phyloP scores from a whole-genome alignment of 2,113 vertebrate species.

The Oxyruncus cristatus region DNA sequence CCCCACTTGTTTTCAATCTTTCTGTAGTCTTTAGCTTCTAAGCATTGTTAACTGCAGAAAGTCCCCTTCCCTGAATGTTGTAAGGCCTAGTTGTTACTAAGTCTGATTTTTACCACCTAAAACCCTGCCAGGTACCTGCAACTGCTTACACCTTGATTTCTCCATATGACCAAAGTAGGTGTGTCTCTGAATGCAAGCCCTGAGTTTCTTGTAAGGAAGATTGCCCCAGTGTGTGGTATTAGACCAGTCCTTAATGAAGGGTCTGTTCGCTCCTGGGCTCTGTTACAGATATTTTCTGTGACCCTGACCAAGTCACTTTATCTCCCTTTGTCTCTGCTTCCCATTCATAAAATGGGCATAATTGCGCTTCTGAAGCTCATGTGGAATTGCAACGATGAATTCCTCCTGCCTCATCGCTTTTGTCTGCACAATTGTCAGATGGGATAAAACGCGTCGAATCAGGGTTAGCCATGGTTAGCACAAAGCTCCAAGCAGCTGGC shows the following conservation, averaged over 20 bases:
- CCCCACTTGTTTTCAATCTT: background rate
- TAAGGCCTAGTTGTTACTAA: background rate
- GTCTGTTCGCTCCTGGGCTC: background rate
- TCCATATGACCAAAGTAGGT: background rate
- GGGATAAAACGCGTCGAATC: background rate
- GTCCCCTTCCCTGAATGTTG: background rate
- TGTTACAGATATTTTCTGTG: background rate
- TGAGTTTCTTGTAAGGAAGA: background rate
- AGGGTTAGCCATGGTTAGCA: background rate
- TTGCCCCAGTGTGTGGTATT: background rate
- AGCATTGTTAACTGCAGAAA: background rate
- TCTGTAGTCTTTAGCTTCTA: background rate
- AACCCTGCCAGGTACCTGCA: background rate
- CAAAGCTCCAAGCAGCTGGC: background rate
- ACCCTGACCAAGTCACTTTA: background rate
- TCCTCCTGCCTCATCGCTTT: background rate
- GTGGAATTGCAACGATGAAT: background rate
- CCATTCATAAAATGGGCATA: background rate
- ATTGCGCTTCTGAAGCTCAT: background rate
- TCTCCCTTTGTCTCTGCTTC: constrained; percentile 1
- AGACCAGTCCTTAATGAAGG: background rate
- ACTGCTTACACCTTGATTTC: background rate
- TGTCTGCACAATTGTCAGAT: background rate
- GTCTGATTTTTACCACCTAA: background rate
- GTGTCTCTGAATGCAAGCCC: background rate